These are phyloP conservation scores for Phyllopteryx taeniolatus DNA, from an alignment of 2,113 vertebrate species.

Conservation along the genomic window DNA sequence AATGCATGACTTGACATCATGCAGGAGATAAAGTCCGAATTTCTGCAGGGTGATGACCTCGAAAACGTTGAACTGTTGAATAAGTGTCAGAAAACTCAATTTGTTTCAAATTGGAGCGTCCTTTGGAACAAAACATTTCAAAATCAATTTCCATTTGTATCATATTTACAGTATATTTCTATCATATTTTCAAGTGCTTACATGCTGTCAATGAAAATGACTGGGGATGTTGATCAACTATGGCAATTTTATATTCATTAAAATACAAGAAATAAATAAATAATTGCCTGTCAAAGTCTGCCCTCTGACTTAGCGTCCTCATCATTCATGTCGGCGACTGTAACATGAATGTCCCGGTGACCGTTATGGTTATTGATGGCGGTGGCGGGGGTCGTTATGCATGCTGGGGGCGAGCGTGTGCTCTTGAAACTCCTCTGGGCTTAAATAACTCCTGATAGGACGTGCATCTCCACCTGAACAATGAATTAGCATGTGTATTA, in stretches of 20 bases:
- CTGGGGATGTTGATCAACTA: not conserved
- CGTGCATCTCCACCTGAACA: slow-evolving; percentile 16
- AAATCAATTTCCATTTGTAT: too few relatives aligned
- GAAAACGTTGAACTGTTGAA: too few relatives aligned
- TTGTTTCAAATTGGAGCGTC: too few relatives aligned
- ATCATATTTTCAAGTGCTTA: not conserved
- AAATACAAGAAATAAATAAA: not conserved
- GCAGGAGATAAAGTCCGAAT: too few relatives aligned
- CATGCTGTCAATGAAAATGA: not conserved
- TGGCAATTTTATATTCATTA: too few relatives aligned
- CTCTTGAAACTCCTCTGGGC: slow-evolving; percentile 50
- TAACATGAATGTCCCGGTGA: slow-evolving; percentile 67
- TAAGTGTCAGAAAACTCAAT: too few relatives aligned
- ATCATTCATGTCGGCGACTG: slow-evolving; percentile 64
- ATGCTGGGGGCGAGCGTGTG: slow-evolving; percentile 67
- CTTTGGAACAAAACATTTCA: too few relatives aligned
- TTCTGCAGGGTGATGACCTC: too few relatives aligned
- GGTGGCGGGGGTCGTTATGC: slow-evolving; percentile 68
- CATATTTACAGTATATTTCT: too few relatives aligned
- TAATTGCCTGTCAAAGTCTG: slow-evolving; percentile 48
- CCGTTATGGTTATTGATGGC: slow-evolving; percentile 75
- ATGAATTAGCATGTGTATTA: not conserved
- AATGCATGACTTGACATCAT: too few relatives aligned
- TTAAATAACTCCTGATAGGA: slow-evolving; percentile 50
- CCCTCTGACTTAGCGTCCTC: slow-evolving; percentile 51